These are phyloP conservation scores for Thaumetopoea pityocampa DNA, from an alignment of 1,140 invertebrate genomes.

Conservation along the genomic window DNA sequence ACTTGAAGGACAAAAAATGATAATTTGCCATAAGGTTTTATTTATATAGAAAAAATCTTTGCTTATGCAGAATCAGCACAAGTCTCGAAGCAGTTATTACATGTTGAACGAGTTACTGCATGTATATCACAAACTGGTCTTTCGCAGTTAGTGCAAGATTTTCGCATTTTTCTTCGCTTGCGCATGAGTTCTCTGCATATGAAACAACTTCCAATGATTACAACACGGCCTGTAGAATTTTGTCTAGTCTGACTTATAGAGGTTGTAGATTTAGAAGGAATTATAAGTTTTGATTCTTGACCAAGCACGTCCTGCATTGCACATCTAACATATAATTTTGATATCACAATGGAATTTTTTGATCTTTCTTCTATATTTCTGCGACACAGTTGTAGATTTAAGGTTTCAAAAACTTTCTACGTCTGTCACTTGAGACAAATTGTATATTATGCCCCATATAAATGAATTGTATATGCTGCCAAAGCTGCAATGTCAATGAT, in stretches of 20 bases:
- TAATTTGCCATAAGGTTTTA: too few relatives aligned
- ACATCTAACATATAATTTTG: conserved; percentile 23
- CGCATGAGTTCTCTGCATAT: conserved; percentile 8
- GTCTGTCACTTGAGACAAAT: background rate
- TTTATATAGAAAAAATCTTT: too few relatives aligned
- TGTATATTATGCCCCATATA: too few relatives aligned
- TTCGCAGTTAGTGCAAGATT: conserved; percentile 1
- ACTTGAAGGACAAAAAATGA: too few relatives aligned
- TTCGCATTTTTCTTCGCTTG: conserved; percentile 3
- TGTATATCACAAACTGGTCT: conserved; percentile 1
- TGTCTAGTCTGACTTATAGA: conserved; percentile 8
- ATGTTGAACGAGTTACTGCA: background rate
- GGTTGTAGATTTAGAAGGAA: conserved; percentile 20
- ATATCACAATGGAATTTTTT: conserved; percentile 19
- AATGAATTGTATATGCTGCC: too few relatives aligned
- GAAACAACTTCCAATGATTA: conserved; percentile 5
- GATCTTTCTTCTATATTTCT: conserved; percentile 10
- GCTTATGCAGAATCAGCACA: too few relatives aligned
- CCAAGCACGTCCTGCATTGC: conserved; percentile 21
- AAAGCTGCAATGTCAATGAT: too few relatives aligned
- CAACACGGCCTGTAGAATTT: conserved; percentile 4
- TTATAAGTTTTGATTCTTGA: conserved; percentile 16
- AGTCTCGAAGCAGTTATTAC: too few relatives aligned
- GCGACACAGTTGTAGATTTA: conserved; percentile 2
- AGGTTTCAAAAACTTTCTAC: background rate